These are phyloP conservation scores for Reinhardtius hippoglossoides DNA, from an alignment of 2,113 vertebrate species.

Conservation along the genomic window DNA sequence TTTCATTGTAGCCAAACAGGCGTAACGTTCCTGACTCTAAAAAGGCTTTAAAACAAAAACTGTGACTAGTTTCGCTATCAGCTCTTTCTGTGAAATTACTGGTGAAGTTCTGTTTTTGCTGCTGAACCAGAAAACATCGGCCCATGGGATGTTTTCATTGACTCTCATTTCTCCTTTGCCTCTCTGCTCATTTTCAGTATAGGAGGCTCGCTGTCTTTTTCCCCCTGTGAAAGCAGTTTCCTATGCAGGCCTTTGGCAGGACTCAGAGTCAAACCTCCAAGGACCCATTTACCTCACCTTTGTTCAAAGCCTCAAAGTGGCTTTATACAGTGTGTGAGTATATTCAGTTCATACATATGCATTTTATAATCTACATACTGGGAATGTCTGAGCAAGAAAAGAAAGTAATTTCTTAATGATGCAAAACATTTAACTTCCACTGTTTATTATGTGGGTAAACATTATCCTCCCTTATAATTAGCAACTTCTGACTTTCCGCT, in stretches of 20 bases:
- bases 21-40: too few relatives aligned
- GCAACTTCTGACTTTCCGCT: neutral
- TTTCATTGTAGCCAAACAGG: neutral
- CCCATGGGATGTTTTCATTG: constrained; percentile 57
- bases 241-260: constrained; percentile 57
- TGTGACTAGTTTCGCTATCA: neutral
- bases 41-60: neutral
- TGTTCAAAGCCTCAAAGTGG: constrained; percentile 51
- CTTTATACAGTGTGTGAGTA: constrained; percentile 17
- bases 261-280: constrained; percentile 55
- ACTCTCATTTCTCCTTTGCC: constrained; percentile 63
- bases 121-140: constrained; percentile 51
- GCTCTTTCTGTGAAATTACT: constrained; percentile 44
- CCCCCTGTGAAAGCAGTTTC: constrained; percentile 72
- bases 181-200: constrained; percentile 54
- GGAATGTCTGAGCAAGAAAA: neutral
- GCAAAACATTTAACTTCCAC: neutral
- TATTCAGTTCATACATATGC: neutral
- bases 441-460: neutral
- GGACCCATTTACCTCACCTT: constrained; percentile 53
- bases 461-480: neutral
- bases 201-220: constrained; percentile 69
- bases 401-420: too few relatives aligned
- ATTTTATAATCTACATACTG: neutral
- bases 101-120: constrained; percentile 41